Base-by-base conservation (phyloP, 2,113 vertebrate genomes). In the Neogale vison region DNA sequence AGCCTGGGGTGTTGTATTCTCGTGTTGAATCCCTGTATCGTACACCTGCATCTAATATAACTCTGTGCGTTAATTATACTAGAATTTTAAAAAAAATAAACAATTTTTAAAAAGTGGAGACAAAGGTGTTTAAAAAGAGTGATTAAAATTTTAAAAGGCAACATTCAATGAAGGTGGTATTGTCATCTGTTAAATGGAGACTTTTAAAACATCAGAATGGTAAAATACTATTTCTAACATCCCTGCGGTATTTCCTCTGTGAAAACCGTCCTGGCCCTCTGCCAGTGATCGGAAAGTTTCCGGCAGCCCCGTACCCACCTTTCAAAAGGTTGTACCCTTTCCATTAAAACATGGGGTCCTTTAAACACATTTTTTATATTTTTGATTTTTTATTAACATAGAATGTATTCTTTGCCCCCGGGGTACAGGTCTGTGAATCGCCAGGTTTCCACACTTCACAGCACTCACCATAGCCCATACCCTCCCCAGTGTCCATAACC, bases 51-150 rank as follows among this genome's bases (percentile, higher is more conserved):
- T 13, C 26, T 47, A 77, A 18, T 18, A 77, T 1, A 31, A 77
- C 7, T 10, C 42, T 31, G 14, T 5, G 29, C 0, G 15, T 31
- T 4, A 8, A 29, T 45, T 26, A 24, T 1, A 17, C 15, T 18
- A 42, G 74, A 31, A 77, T 55, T 52, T 17, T 1, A 10, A 10
- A 36, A 69, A 69, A 69, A 69, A 36, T n/a, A n/a, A 14, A 7
- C 18, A 10, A 10, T n/a, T 36, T 21, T 36, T 4, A 69, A 69
- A 69, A 36, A 36, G 67, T 69, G 10, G 34, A 36, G 34, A 69
- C 67, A 69, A 69, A 69, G 67, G n/a, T 10, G 34, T 21, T 36
- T 36, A 36, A 69, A 69, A 36, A 69, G 36, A 36, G 20, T n/a
- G 42, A 47, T 77, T 47, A 77, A 47, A 9, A 31, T 18, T 47